These are phyloP conservation scores for Pristionchus exspectatus DNA, from an alignment of 2,888 invertebrate species.

Conservation along the genomic window DNA sequence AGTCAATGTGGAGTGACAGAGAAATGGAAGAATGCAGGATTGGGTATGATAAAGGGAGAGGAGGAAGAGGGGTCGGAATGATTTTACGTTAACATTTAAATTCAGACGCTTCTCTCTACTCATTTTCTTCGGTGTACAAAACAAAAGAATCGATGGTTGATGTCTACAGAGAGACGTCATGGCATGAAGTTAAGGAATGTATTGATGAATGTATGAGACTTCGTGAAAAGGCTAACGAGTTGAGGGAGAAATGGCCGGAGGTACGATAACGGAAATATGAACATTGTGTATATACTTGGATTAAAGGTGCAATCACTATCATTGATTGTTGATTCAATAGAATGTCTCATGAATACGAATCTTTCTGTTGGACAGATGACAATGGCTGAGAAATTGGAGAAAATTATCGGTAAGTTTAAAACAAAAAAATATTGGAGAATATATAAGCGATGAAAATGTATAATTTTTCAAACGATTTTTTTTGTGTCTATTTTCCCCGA, in stretches of 20 bases:
- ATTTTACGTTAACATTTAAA: background rate
- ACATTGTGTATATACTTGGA: background rate
- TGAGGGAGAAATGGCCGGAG: constrained; percentile 69
- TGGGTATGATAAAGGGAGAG: background rate
- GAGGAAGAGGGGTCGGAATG: background rate
- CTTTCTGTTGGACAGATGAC: constrained; percentile 88
- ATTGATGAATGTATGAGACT: constrained; percentile 60
- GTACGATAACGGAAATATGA: constrained; percentile 23
- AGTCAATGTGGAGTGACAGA: constrained; percentile 2
- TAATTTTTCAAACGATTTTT: too few relatives aligned
- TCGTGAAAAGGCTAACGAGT: constrained; percentile 58
- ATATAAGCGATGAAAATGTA: too few relatives aligned
- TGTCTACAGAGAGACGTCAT: constrained; percentile 60
- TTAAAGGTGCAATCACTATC: constrained; percentile 66
- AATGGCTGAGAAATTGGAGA: constrained; percentile 92
- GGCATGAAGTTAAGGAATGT: constrained; percentile 62
- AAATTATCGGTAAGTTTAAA: constrained; percentile 86
- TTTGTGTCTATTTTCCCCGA: too few relatives aligned
- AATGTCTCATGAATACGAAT: constrained; percentile 64
- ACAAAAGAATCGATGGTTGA: constrained; percentile 52
- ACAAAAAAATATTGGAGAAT: background rate
- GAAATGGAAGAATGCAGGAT: constrained; percentile 27
- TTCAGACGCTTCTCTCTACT: constrained; percentile 20
- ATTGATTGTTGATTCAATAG: constrained; percentile 64
- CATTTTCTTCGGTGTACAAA: background rate